Percentiles rank a stretch among this genome's conserved stretches.
phyloP scores from a whole-genome alignment of 2,797 vertebrate species.

The Hyperoplus immaculatus region DNA sequence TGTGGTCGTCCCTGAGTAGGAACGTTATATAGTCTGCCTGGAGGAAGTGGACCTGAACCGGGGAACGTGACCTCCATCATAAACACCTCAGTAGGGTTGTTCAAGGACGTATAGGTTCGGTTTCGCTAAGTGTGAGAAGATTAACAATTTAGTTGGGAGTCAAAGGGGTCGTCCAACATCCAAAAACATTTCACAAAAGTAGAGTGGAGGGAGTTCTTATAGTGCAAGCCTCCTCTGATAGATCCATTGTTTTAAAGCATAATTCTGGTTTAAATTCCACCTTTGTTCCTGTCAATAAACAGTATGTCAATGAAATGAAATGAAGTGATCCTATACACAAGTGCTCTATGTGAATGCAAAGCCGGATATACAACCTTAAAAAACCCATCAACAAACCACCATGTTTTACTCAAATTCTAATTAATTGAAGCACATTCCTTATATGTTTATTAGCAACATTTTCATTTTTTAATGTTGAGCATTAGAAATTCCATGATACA shows the following conservation, averaged over 20 bases:
- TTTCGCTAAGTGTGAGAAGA: background rate
- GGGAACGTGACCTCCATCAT: slow-evolving; percentile 35
- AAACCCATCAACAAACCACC: background rate
- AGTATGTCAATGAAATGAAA: too few species aligned
- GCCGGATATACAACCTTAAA: background rate
- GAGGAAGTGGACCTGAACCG: slow-evolving; percentile 45
- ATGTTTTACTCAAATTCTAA: background rate
- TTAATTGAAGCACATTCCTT: background rate
- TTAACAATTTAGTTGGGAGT: slow-evolving; percentile 23
- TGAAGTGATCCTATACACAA: background rate
- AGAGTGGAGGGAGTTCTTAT: accelerated
- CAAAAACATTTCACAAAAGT: background rate
- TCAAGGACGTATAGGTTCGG: slow-evolving; percentile 11
- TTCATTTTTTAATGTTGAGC: background rate
- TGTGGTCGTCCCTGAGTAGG: slow-evolving; percentile 17
- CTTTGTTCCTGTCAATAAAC: background rate
- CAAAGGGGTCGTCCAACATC: slow-evolving; percentile 2
- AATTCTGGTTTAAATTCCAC: background rate
- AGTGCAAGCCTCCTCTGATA: background rate
- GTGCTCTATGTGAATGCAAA: background rate
- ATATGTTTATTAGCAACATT: background rate
- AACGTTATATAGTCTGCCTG: slow-evolving; percentile 7
- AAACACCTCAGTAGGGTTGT: background rate
- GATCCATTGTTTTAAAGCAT: background rate
- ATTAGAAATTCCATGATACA: background rate